Evolutionary conservation across 2,888 invertebrate species (phyloP).

Genomic region (Drosophila kokeensis): DNA sequence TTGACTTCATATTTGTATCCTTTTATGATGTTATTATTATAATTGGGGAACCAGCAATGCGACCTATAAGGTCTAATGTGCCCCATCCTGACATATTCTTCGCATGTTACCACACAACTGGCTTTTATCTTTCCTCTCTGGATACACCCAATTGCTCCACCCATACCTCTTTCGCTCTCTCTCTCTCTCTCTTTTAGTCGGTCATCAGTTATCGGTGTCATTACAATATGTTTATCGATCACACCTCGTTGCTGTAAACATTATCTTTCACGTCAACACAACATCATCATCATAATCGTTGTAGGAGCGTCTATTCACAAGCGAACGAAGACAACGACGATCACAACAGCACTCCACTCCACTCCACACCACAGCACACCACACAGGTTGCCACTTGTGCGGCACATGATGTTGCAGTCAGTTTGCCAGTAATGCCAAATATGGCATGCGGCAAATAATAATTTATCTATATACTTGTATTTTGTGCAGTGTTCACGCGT

Average conservation of each 20-base stretch:
- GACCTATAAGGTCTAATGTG: too few species aligned
- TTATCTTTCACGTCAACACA: conserved; percentile 6
- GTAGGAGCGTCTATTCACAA: conserved; percentile 23
- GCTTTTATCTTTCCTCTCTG: background rate
- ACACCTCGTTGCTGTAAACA: conserved; percentile 40
- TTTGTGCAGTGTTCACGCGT: conserved; percentile 54
- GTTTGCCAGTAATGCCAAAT: conserved; percentile 43
- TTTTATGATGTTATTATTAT: background rate
- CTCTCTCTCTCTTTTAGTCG: background rate
- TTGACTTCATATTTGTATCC: too few species aligned
- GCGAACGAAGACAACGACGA: conserved; percentile 10
- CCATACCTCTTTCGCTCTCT: background rate
- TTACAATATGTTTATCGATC: conserved; percentile 32
- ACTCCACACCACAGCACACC: conserved; percentile 12
- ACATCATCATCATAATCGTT: conserved; percentile 3
- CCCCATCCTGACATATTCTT: background rate
- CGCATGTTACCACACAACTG: background rate
- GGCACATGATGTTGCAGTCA: conserved; percentile 28
- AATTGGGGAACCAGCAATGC: too few species aligned
- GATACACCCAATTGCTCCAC: background rate
- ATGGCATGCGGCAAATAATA: conserved; percentile 38
- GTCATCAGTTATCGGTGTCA: conserved; percentile 3
- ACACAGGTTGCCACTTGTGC: conserved; percentile 48
- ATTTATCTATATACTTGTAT: conserved; percentile 20
- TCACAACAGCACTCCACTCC: conserved; percentile 24